Evolutionary conservation across 2,797 vertebrate species (phyloP).

Genomic region (Australoheros facetus): DNA sequence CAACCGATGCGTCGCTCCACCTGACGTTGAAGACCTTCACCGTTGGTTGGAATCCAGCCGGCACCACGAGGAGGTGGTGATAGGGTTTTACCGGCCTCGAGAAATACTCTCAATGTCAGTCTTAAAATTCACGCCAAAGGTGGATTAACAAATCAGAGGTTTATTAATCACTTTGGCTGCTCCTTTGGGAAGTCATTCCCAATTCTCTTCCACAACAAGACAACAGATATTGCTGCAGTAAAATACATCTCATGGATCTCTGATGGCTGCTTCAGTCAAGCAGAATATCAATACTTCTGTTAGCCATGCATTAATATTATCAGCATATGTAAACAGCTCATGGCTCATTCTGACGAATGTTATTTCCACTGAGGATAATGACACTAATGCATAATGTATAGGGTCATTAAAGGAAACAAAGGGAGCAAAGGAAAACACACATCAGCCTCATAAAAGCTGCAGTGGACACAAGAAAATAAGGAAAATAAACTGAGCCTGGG

Average conservation of each 20-base stretch:
- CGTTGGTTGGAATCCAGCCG: too few relatives aligned
- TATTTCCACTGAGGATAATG: conserved; percentile 40
- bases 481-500: conserved; percentile 22
- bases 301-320: background rate
- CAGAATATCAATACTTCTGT: background rate
- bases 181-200: background rate
- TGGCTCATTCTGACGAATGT: conserved; percentile 30
- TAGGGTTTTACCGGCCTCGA: background rate
- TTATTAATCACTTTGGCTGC: conserved; percentile 7
- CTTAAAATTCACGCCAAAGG: background rate
- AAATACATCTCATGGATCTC: background rate
- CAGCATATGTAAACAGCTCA: conserved; percentile 4
- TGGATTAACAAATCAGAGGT: background rate
- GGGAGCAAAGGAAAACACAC: conserved; percentile 37
- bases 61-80: too few relatives aligned
- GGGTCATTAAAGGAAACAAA: conserved; percentile 43
- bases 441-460: conserved; percentile 14
- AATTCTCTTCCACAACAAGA: background rate
- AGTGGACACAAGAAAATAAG: background rate
- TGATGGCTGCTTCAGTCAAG: background rate
- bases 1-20: too few relatives aligned
- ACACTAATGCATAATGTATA: conserved; percentile 56
- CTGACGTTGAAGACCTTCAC: too few relatives aligned
- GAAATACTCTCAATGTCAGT: conserved; percentile 9
- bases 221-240: background rate